Conservation (phyloP, 2,113 vertebrate genomes). For the Ivindomyrus marchei region DNA sequence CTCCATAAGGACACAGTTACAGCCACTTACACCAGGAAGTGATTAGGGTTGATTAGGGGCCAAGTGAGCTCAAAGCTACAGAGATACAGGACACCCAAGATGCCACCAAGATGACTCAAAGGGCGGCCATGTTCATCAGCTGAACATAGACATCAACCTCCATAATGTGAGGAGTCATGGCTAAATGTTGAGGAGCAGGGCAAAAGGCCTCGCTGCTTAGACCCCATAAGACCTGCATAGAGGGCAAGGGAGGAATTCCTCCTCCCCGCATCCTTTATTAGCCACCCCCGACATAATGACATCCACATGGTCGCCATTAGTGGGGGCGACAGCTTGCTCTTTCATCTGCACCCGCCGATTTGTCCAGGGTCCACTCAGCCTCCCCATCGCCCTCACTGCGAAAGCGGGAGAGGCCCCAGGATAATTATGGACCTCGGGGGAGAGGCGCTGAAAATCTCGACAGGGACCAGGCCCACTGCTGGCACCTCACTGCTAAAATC, state of each 20-base stretch:
- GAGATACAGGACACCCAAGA: background rate
- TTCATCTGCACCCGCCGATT: background rate
- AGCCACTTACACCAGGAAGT: conserved; percentile 1
- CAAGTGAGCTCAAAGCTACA: background rate
- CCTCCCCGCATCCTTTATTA: background rate
- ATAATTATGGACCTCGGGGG: background rate
- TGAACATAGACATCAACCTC: background rate
- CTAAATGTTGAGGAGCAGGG: background rate
- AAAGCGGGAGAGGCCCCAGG: background rate
- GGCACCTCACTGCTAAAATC: background rate
- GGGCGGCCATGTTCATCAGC: background rate
- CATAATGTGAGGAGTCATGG: background rate
- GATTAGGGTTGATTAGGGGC: background rate
- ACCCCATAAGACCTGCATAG: background rate
- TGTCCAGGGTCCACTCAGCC: background rate
- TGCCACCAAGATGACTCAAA: background rate
- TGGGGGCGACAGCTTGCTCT: background rate
- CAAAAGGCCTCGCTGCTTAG: background rate
- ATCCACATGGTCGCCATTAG: conserved; percentile 1
- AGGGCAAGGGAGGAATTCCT: too few relatives aligned
- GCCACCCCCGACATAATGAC: conserved; percentile 5
- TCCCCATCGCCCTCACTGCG: background rate
- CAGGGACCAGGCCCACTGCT: background rate
- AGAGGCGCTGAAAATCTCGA: background rate
- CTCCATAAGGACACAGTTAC: background rate